Evolutionary conservation across 1,140 invertebrate genomes (phyloP).

Genomic region (Pararge aegeria): DNA sequence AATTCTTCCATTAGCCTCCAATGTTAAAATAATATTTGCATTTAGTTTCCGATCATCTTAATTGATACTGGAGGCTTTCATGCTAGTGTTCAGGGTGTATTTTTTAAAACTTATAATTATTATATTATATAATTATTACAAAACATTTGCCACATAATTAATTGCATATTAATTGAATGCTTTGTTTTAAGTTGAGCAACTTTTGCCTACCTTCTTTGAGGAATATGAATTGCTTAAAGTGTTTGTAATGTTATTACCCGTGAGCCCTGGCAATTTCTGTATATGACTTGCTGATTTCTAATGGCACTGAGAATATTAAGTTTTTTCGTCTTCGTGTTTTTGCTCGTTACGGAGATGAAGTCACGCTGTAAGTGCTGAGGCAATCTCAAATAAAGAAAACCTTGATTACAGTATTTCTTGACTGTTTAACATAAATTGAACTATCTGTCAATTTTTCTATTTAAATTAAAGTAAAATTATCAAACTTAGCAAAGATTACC

Average conservation of each 20-base stretch:
- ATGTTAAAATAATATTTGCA: no score
- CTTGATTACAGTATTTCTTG: no score
- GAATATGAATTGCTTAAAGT: not conserved
- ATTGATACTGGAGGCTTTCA: no score
- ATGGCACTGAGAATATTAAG: slow-evolving; percentile 13
- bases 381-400: not conserved
- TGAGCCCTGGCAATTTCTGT: not conserved
- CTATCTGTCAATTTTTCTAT: not conserved
- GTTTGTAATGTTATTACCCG: not conserved
- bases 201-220: not conserved
- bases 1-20: no score
- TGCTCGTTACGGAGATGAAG: slow-evolving; percentile 63
- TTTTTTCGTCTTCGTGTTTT: slow-evolving; percentile 44
- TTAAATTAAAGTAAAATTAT: no score
- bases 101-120: not conserved
- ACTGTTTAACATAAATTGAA: not conserved
- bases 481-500: no score
- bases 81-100: not conserved
- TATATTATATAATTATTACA: not conserved
- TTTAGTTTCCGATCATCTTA: no score
- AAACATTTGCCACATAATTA: no score
- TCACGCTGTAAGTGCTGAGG: slow-evolving; percentile 57
- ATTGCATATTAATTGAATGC: not conserved
- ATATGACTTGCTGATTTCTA: slow-evolving; percentile 3
- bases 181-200: not conserved